Conservation (phyloP, 2,797 vertebrate species). For the Alcedo quadribrachys region DNA sequence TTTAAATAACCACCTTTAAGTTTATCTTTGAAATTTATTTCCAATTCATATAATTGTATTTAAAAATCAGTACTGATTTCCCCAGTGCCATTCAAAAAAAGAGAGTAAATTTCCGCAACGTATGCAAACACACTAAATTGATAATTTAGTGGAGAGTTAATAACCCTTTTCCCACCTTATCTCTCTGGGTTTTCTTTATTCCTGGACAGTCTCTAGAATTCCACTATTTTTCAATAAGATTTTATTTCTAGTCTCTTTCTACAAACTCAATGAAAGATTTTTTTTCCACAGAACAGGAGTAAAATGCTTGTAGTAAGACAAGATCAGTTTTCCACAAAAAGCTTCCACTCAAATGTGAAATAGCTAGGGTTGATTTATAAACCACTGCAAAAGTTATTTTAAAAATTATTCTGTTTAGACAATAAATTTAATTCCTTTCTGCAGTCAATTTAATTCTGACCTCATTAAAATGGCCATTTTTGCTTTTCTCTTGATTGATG, state of each 20-base stretch:
- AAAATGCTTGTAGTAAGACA: background rate
- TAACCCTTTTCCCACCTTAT: background rate
- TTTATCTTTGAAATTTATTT: background rate
- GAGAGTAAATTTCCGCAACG: background rate
- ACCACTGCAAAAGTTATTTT: background rate
- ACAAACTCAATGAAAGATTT: background rate
- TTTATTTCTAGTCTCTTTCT: background rate
- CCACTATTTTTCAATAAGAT: background rate
- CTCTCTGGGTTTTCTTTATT: background rate
- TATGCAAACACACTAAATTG: background rate
- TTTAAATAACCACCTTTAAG: background rate
- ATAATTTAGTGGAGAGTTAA: background rate
- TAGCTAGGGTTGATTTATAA: background rate
- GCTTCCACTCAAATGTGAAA: background rate
- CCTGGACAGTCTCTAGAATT: background rate
- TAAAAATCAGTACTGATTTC: background rate
- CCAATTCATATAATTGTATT: background rate
- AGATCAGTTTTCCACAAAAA: background rate
- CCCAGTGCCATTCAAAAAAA: background rate
- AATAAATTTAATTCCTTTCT: background rate
- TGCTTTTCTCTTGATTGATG: background rate
- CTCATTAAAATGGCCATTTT: background rate
- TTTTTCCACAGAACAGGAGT: background rate
- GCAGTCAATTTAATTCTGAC: background rate
- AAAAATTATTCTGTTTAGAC: background rate